Evolutionary conservation across 2,888 invertebrate genomes (phyloP).

Genomic region (Spodoptera littoralis): DNA sequence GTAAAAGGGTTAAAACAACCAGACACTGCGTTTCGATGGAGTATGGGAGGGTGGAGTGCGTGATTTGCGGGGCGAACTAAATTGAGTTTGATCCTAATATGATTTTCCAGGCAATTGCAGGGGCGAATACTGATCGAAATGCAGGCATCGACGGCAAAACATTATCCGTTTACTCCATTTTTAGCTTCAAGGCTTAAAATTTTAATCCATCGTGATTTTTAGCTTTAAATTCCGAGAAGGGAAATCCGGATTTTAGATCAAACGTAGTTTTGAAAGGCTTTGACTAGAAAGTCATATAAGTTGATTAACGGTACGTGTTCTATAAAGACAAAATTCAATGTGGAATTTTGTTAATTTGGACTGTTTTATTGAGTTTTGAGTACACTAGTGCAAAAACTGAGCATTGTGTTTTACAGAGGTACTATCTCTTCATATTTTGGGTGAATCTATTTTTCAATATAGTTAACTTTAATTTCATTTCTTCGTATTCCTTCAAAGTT

Average conservation of each 20-base stretch:
- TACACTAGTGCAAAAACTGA: too few relatives aligned
- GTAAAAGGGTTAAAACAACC: constrained; percentile 51
- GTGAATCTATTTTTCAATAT: too few relatives aligned
- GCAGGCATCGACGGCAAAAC: constrained; percentile 2
- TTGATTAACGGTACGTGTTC: too few relatives aligned
- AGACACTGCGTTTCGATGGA: constrained; percentile 53
- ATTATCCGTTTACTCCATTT: constrained; percentile 26
- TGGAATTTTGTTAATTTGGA: too few relatives aligned
- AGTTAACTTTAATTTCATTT: not conserved
- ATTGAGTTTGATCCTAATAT: constrained; percentile 61
- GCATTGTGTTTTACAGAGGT: too few relatives aligned
- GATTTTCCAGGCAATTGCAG: constrained; percentile 60
- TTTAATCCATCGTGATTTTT: not conserved
- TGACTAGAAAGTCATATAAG: too few relatives aligned
- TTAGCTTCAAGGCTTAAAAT: not conserved
- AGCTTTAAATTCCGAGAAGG: not conserved
- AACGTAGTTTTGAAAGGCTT: too few relatives aligned
- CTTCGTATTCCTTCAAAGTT: not conserved
- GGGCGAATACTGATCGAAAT: constrained; percentile 53
- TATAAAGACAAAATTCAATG: too few relatives aligned
- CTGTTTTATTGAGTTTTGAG: too few relatives aligned
- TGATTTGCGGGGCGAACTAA: constrained; percentile 55
- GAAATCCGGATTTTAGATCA: not conserved
- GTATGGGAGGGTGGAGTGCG: constrained; percentile 37
- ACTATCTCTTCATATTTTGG: too few relatives aligned